Evolutionary conservation across 2,113 vertebrate genomes (phyloP).

Genomic region (Ursus arctos): DNA sequence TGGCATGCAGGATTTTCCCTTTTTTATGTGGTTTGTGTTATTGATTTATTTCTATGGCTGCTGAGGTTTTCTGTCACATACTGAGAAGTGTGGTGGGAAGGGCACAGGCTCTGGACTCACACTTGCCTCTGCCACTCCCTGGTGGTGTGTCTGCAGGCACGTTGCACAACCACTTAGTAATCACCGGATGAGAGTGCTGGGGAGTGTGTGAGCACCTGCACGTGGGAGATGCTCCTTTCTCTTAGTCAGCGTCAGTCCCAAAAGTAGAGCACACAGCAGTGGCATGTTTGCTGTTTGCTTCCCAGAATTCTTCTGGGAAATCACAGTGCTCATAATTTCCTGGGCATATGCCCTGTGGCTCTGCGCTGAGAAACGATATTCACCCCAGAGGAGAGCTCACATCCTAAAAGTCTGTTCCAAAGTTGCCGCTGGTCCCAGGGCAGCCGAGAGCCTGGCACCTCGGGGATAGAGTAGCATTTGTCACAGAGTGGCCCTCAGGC

Average conservation of each 20-base stretch:
- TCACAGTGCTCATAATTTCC: background rate
- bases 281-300: background rate
- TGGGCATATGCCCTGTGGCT: background rate
- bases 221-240: background rate
- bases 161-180: accelerated
- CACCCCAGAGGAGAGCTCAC: background rate
- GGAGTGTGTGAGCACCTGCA: accelerated
- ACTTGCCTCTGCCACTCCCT: background rate
- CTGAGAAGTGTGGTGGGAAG: background rate
- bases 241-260: background rate
- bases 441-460: background rate
- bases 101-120: background rate
- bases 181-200: accelerated
- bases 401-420: background rate
- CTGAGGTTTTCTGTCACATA: background rate
- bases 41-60: background rate
- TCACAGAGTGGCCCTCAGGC: background rate
- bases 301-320: background rate
- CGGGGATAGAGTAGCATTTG: accelerated
- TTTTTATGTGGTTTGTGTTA: background rate
- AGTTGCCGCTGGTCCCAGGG: accelerated
- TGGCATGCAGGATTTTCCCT: background rate
- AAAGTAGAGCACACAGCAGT: background rate
- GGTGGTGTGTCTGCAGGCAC: too few relatives aligned
- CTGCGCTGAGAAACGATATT: background rate